Conservation (phyloP, 2,888 invertebrate genomes). For the Acanthacorydalis orientalis region DNA sequence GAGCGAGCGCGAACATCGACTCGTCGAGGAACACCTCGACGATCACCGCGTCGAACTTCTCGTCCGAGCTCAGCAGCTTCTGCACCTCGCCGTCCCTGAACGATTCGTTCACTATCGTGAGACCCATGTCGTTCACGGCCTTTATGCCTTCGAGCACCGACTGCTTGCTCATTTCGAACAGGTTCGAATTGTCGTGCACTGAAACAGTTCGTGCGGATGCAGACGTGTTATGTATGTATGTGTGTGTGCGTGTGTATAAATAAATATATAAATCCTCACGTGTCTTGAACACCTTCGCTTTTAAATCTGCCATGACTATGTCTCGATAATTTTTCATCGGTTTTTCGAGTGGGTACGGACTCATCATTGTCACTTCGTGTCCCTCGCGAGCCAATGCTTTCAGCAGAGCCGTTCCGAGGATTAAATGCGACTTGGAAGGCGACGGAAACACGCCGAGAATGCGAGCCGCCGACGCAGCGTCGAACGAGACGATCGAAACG, state of each 20-base stretch:
- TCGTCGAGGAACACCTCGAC: constrained; percentile 32
- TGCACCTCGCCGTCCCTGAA: constrained; percentile 13
- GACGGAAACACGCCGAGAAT: constrained; percentile 10
- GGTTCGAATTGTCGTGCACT: no score
- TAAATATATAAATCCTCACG: no score
- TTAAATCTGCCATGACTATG: constrained; percentile 15
- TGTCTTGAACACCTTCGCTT: background rate
- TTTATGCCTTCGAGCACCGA: no score
- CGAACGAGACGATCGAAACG: no score
- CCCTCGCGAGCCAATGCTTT: constrained; percentile 32
- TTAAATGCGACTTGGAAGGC: constrained; percentile 15
- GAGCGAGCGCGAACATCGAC: constrained; percentile 24
- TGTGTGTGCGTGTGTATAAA: no score
- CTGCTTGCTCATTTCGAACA: background rate
- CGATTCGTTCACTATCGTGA: constrained; percentile 7
- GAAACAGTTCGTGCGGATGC: no score
- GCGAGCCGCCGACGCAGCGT: no score
- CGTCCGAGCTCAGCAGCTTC: constrained; percentile 18
- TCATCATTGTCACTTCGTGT: constrained; percentile 35
- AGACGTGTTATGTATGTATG: no score
- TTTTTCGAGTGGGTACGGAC: constrained; percentile 13
- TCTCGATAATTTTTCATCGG: constrained; percentile 14
- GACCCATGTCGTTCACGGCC: background rate
- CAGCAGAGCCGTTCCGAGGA: constrained; percentile 22
- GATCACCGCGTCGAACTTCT: constrained; percentile 25